phyloP scores from a whole-genome alignment of 2,888 invertebrate genomes.

The Euspilapteryx auroguttella region DNA sequence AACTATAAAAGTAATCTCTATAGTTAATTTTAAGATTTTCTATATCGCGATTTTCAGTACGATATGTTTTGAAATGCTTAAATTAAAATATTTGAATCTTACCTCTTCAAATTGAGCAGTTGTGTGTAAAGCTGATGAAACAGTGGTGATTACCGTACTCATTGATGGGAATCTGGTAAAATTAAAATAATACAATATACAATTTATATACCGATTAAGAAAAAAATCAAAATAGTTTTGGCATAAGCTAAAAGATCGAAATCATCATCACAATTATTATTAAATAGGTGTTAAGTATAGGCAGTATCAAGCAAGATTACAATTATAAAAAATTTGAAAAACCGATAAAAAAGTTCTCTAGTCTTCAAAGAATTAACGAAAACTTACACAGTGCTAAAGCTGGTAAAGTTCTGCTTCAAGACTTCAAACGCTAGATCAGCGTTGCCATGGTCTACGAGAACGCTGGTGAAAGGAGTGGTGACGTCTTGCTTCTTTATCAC shows the following conservation, averaged over 20 bases:
- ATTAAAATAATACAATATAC: slow-evolving; percentile 1
- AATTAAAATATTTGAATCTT: too few species aligned
- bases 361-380: neutral
- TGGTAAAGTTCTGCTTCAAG: slow-evolving; percentile 19
- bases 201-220: neutral
- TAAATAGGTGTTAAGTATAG: too few species aligned
- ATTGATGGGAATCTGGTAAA: slow-evolving; percentile 29
- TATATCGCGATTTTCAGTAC: too few species aligned
- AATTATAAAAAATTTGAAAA: neutral
- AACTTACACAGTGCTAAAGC: slow-evolving; percentile 36
- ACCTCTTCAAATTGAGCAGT: slow-evolving; percentile 31
- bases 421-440: neutral
- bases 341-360: too few species aligned
- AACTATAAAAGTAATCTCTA: too few species aligned
- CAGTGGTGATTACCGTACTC: slow-evolving; percentile 21
- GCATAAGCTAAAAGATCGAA: too few species aligned
- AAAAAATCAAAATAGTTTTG: too few species aligned
- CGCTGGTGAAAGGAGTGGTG: neutral
- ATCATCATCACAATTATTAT: too few species aligned
- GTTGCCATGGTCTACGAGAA: neutral
- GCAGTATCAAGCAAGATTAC: too few species aligned
- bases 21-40: too few species aligned
- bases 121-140: slow-evolving; percentile 25
- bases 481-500: neutral
- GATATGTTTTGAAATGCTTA: too few species aligned